Base-by-base conservation (phyloP, 2,888 invertebrate genomes). In the Cryptocephalus primarius region DNA sequence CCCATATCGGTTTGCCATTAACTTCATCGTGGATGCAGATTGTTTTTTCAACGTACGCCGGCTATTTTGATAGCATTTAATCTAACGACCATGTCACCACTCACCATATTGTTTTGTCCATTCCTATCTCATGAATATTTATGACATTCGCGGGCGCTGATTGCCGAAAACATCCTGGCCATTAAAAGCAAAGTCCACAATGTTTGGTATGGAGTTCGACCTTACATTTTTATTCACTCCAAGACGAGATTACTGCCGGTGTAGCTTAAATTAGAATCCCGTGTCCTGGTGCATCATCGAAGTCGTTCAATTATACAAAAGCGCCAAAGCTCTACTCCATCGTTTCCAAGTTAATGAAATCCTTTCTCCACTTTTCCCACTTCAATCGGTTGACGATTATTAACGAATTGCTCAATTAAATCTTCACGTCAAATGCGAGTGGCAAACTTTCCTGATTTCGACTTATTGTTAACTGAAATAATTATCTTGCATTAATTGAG, bases 11-110 rank as follows among this genome's bases (percentile, higher is more conserved):
- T 22, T 22, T 22, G 22, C 22, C 22, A 22, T 57, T 53, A 51
- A 52, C 55, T 57, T 53, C 53, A 52, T 54, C 51, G 48, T 48
- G 48, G 54, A 55, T 47, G 58, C 53, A 56, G 57, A 59, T 58
- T 59, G 57, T 57, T 58, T 58, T 58, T 55, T 50, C 48, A 49
- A 46, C 40, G 36, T 39, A n/a, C 36, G 12, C 36, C 46, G 40
- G 40, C 43, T 46, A 48, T 40, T 41, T 39, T 39, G 42, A 40
- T 39, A 32, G 34, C 48, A 36, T 13, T 40, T 32, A 31, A 42
- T 42, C 41, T 41, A 43, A 44, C 42, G 44, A 42, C 36, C 42
- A 22, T 48, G 44, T 48, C 44, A 48, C 44, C 45, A 44, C 36
- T 31, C 39, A 36, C 32, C 47, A 41, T 40, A 45, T 46, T 39